phyloP scores from a whole-genome alignment of 2,888 invertebrate genomes.

The Caenorhabditis afra region DNA sequence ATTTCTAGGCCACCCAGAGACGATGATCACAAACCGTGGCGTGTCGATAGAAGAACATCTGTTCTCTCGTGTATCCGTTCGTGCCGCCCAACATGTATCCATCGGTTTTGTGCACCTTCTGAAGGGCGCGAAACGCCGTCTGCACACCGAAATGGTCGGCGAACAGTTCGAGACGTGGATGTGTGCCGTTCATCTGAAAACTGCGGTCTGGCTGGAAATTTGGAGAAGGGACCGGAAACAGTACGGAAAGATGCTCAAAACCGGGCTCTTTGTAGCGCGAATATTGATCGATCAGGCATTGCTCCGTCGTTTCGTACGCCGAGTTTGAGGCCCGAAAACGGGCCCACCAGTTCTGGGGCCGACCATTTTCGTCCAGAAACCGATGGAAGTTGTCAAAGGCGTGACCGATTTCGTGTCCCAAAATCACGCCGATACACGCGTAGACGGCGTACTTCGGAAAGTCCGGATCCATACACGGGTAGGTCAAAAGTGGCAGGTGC shows the following conservation, averaged over 20 bases:
- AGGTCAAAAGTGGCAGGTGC: constrained; percentile 4
- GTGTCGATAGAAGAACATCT: constrained; percentile 39
- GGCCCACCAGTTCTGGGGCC: not conserved
- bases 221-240: constrained; percentile 1
- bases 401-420: constrained; percentile 45
- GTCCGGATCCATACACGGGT: constrained; percentile 15
- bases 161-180: constrained; percentile 1
- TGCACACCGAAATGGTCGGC: constrained; percentile 21
- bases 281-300: constrained; percentile 35
- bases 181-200: constrained; percentile 45
- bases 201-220: not conserved
- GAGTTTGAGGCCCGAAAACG: not conserved
- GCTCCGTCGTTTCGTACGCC: constrained; percentile 18
- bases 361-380: constrained; percentile 17
- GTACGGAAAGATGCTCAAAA: constrained; percentile 17
- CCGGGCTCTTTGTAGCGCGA: constrained; percentile 27
- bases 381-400: constrained; percentile 30
- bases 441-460: constrained; percentile 17
- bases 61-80: not conserved
- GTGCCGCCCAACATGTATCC: constrained; percentile 14
- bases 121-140: constrained; percentile 11
- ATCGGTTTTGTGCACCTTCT: not conserved
- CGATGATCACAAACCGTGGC: constrained; percentile 16
- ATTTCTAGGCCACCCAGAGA: no score
- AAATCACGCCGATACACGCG: constrained; percentile 1